Percentiles rank a stretch among this genome's conserved stretches.
Evolutionary conservation across 1,140 invertebrate species (phyloP).

Genomic region (Bicyclus anynana): DNA sequence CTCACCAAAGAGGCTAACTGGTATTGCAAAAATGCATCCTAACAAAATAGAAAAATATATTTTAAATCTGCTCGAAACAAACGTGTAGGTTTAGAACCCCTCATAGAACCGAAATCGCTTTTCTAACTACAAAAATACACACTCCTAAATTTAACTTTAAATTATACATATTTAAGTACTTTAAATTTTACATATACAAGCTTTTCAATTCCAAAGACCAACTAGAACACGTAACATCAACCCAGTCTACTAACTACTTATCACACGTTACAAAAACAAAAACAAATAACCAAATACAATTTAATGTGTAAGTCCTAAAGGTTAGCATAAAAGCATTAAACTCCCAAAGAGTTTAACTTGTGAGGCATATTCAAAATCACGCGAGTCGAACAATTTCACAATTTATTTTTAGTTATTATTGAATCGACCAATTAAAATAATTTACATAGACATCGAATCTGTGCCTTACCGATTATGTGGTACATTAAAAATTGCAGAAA

Average conservation of each 20-base stretch:
- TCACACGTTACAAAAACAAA: not conserved
- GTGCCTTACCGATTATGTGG: too few relatives aligned
- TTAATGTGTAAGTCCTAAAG: too few relatives aligned
- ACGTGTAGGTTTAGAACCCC: not conserved
- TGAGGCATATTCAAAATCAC: too few relatives aligned
- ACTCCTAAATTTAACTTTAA: not conserved
- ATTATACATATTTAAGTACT: not conserved
- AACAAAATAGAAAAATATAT: conserved; percentile 65
- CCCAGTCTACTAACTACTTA: not conserved
- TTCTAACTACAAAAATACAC: not conserved
- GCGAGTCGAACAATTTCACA: too few relatives aligned
- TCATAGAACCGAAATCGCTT: not conserved
- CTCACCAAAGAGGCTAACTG: conserved; percentile 73
- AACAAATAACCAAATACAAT: not conserved
- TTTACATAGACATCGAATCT: too few relatives aligned
- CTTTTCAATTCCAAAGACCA: not conserved
- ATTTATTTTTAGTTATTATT: too few relatives aligned
- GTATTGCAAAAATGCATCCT: conserved; percentile 73
- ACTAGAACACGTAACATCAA: not conserved
- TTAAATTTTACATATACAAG: not conserved
- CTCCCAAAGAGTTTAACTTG: too few relatives aligned
- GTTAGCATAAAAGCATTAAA: not conserved
- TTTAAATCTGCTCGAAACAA: conserved; percentile 32
- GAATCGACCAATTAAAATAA: too few relatives aligned
- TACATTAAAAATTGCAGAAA: too few relatives aligned